Conservation (phyloP, 2,888 invertebrate species). For the Cancer borealis region DNA sequence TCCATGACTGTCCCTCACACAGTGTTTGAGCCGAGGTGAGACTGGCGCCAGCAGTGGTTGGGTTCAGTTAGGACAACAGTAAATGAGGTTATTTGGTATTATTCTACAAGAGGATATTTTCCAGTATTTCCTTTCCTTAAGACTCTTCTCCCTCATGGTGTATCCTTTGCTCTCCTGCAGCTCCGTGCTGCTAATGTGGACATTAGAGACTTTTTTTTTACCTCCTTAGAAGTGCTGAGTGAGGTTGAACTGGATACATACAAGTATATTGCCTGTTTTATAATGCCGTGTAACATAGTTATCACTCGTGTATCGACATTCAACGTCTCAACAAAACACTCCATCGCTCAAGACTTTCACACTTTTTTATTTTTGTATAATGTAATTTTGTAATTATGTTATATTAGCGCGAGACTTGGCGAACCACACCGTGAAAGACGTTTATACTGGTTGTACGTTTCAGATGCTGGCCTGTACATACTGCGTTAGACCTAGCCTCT, state of each 20-base stretch:
- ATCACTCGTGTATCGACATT: constrained; percentile 13
- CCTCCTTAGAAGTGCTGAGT: not conserved
- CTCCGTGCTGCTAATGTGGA: not conserved
- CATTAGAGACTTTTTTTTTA: not conserved
- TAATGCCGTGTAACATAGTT: not conserved
- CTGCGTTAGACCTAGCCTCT: constrained; percentile 21
- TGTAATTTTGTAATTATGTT: constrained; percentile 16
- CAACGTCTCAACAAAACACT: constrained; percentile 29
- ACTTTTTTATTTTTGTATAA: constrained; percentile 36
- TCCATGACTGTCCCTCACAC: not conserved
- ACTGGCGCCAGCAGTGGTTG: not conserved
- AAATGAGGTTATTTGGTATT: not conserved
- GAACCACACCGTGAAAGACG: constrained; percentile 1
- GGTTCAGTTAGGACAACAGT: not conserved
- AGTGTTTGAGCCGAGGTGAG: not conserved
- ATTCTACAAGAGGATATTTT: constrained; percentile 4
- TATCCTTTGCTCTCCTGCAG: not conserved
- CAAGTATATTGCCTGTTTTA: not conserved
- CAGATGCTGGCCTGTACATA: constrained; percentile 26
- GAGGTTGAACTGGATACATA: not conserved
- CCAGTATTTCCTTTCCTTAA: constrained; percentile 12
- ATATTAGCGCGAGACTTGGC: not conserved
- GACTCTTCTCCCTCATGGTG: not conserved
- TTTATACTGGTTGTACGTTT: constrained; percentile 30
- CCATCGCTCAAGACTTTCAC: constrained; percentile 22